Evolutionary conservation across 2,113 vertebrate species (phyloP).

Genomic region (Paradisaea rubra): DNA sequence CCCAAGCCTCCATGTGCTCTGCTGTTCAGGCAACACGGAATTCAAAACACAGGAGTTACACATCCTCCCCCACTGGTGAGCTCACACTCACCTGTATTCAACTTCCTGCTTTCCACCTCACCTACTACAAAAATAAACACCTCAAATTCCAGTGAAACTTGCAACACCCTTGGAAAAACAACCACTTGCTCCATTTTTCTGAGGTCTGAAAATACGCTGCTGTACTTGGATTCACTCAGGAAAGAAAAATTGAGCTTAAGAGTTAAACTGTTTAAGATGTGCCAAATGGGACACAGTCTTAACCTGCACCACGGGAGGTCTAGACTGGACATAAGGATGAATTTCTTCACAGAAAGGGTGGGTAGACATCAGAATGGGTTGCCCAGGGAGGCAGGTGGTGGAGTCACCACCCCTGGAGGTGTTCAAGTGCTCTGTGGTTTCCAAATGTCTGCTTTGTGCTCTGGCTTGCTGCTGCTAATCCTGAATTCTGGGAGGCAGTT

Average conservation of each 20-base stretch:
- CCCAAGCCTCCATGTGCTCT: not conserved
- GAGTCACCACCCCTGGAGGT: not conserved
- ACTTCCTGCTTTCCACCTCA: not conserved
- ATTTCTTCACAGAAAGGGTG: not conserved
- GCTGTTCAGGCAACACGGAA: accelerated
- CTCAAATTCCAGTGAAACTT: not conserved
- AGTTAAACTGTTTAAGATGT: accelerated
- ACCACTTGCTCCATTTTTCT: not conserved
- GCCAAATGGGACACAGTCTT: not conserved
- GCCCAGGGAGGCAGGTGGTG: not conserved
- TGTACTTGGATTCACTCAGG: not conserved
- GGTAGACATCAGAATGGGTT: not conserved
- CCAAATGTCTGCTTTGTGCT: not conserved
- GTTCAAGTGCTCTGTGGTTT: not conserved
- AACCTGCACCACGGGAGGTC: not conserved
- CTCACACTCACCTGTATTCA: not conserved
- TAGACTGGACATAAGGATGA: not conserved
- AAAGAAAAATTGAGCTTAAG: not conserved
- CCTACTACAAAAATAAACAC: not conserved
- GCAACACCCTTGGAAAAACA: not conserved
- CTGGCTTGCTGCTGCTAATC: not conserved
- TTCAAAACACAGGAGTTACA: not conserved
- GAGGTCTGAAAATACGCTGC: not conserved
- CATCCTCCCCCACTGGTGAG: accelerated
- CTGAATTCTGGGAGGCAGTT: not conserved